Conservation (phyloP, 53 echinoderm and acorn worm species). For the Mesocentrotus franciscanus region DNA sequence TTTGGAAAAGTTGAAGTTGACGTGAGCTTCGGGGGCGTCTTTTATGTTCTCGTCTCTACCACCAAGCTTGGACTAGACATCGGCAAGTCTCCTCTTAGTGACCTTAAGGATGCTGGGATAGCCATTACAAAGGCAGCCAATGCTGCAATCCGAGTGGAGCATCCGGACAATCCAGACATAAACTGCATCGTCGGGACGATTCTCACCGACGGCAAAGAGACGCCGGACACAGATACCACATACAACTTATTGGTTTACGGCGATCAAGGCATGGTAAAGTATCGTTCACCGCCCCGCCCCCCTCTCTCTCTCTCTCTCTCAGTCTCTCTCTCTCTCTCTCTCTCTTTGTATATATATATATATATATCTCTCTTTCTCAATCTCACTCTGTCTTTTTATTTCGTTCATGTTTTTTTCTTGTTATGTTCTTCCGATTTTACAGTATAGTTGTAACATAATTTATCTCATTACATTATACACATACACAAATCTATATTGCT, state of each 20-base stretch:
- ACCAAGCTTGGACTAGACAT: slow-evolving; percentile 77
- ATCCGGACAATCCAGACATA: slow-evolving; percentile 82
- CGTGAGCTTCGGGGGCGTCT: slow-evolving; percentile 91
- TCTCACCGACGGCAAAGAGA: slow-evolving; percentile 85
- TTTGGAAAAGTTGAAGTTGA: slow-evolving; percentile 80
- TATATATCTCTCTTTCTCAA: too few species aligned
- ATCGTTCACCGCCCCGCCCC: neutral
- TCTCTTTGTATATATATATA: neutral
- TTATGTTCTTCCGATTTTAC: too few species aligned
- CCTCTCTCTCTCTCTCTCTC: neutral
- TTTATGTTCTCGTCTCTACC: slow-evolving; percentile 84
- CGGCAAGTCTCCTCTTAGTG: slow-evolving; percentile 64
- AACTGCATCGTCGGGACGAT: slow-evolving; percentile 86
- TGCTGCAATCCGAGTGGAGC: slow-evolving; percentile 67
- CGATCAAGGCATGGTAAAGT: slow-evolving; percentile 64
- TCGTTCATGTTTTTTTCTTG: too few species aligned
- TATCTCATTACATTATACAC: too few species aligned
- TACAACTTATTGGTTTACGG: slow-evolving; percentile 84
- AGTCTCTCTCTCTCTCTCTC: neutral
- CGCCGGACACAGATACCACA: slow-evolving; percentile 69
- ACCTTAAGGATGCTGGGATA: slow-evolving; percentile 70
- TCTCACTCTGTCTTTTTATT: too few species aligned
- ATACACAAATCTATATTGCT: too few species aligned
- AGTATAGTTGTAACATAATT: too few species aligned
- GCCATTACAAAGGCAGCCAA: slow-evolving; percentile 78